Conservation (phyloP, 2,888 invertebrate genomes). For the Polydrusus tereticollis region DNA sequence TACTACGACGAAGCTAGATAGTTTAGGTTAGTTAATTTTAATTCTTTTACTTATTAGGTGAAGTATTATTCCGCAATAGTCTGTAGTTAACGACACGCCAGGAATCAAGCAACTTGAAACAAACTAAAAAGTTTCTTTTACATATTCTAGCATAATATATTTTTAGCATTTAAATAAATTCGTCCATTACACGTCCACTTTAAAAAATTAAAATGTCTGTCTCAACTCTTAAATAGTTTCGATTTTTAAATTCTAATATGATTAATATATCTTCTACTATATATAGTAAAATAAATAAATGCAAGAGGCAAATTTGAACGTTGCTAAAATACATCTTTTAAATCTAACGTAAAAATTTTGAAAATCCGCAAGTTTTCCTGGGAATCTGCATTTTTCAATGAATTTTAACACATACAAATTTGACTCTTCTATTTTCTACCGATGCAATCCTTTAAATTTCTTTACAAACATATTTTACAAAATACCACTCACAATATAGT, state of each 20-base stretch:
- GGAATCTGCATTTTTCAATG: neutral
- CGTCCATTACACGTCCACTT: neutral
- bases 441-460: conserved; percentile 23
- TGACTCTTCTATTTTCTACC: neutral
- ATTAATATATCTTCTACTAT: neutral
- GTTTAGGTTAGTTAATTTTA: too few species aligned
- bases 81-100: too few species aligned
- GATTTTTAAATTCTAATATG: conserved; percentile 2
- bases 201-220: neutral
- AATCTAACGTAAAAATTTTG: neutral
- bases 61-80: too few species aligned
- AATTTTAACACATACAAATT: neutral
- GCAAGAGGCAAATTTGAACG: neutral
- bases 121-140: neutral
- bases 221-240: neutral
- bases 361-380: neutral
- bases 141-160: neutral
- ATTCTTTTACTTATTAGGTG: too few species aligned
- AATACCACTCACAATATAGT: neutral
- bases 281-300: conserved; percentile 1
- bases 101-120: neutral
- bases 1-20: too few species aligned
- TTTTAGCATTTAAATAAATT: neutral
- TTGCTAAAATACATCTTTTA: neutral
- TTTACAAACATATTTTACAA: conserved; percentile 15